Base-by-base conservation (phyloP, 1,140 invertebrate species). In the Musca domestica region DNA sequence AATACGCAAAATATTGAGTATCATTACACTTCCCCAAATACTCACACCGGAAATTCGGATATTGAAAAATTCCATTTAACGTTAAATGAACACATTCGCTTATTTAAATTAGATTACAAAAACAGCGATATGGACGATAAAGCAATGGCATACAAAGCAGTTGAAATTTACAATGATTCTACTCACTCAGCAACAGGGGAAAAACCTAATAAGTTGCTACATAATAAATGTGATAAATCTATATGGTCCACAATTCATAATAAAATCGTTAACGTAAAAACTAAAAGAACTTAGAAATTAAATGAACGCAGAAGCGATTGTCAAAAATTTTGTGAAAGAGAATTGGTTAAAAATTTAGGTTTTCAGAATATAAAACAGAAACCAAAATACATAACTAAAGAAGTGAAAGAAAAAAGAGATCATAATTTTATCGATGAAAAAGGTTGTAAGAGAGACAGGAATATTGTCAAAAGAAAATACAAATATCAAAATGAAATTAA, bases 381-480 rank as follows among this genome's bases (percentile, higher is more conserved):
- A 66, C 64, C 64, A 51, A 66, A 66, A 22, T 66, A 66, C 27
- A 66, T 66, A 4, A 66, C 51, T 1, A 66, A 66, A 49, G 51
- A 10, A 4, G 30, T 66, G 4, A 66, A 51, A 20, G 23, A 63
- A 63, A 22, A n/a, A 63, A 34, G n/a, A 17, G 30, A 3, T 27
- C 58, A 17, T 9, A 52, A n/a, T 15, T 66, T 66, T 49, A n/a
- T 49, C 23, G 64, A 66, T 46, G 64, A 51, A 49, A 66, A 49
- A 20, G 46, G 46, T 23, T 49, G 17, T 20, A n/a, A n/a, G n/a
- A n/a, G n/a, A n/a, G n/a, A n/a, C n/a, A n/a, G n/a, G n/a, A n/a
- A n/a, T n/a, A n/a, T n/a, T n/a, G n/a, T n/a, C n/a, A n/a, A n/a
- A n/a, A n/a, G n/a, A n/a, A n/a, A n/a, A n/a, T n/a, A n/a, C n/a